phyloP scores from a whole-genome alignment of 1,140 invertebrate species.

The Pogonus chalceus region DNA sequence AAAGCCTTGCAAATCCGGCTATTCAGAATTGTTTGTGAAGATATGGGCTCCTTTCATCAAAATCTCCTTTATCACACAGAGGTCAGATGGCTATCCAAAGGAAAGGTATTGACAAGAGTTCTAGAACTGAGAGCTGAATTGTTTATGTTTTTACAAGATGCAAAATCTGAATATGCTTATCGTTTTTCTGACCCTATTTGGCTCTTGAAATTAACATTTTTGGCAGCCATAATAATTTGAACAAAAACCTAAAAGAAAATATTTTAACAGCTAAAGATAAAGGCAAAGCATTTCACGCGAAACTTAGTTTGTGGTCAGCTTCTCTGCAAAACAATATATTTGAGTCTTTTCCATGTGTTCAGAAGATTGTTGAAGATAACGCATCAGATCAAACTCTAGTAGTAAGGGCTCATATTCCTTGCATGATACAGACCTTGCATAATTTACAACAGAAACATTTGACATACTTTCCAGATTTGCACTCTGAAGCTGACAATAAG shows the following conservation, averaged over 20 bases:
- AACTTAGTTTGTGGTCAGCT: conserved; percentile 22
- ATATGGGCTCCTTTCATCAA: conserved; percentile 19
- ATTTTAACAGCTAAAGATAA: conserved; percentile 24
- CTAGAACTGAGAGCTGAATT: conserved; percentile 15
- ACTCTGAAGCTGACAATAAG: too few species aligned
- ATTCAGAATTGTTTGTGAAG: conserved; percentile 24
- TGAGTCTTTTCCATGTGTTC: conserved; percentile 24
- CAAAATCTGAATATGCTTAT: too few species aligned
- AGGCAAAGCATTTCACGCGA: conserved; percentile 20
- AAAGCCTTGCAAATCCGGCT: conserved; percentile 23
- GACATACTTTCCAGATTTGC: too few species aligned
- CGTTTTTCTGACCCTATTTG: too few species aligned
- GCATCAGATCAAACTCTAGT: conserved; percentile 23
- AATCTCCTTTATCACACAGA: conserved; percentile 17
- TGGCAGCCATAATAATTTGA: conserved; percentile 15
- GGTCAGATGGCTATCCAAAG: conserved; percentile 17
- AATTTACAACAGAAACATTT: conserved; percentile 27
- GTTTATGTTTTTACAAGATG: conserved; percentile 13
- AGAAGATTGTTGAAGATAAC: conserved; percentile 26
- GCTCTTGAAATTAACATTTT: too few species aligned
- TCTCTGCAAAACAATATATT: conserved; percentile 22
- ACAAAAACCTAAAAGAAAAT: conserved; percentile 19
- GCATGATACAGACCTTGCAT: conserved; percentile 26
- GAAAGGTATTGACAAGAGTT: conserved; percentile 18
- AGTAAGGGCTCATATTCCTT: too few species aligned